A percentile compares a stretch with the other conserved stretches of the same genome.
These are phyloP conservation scores for Chiloscyllium punctatum DNA, from an alignment of 2,797 vertebrate genomes.

Conservation along the genomic window DNA sequence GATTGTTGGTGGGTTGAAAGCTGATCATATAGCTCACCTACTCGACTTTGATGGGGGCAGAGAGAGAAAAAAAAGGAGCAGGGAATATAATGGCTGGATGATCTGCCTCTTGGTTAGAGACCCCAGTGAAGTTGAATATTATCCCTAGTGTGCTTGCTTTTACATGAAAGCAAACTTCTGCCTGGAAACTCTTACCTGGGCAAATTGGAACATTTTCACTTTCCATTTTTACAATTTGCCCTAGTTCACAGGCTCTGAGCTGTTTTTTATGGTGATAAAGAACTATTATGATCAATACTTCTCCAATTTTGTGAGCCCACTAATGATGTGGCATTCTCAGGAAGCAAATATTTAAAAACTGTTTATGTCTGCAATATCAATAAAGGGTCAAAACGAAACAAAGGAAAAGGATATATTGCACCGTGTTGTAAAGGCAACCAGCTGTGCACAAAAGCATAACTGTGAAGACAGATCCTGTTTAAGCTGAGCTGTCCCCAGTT, in stretches of 20 bases:
- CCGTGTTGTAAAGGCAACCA: background rate
- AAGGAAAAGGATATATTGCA: background rate
- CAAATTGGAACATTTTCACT: background rate
- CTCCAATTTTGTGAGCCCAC: background rate
- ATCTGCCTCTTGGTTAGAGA: background rate
- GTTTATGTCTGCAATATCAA: background rate
- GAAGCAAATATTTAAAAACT: background rate
- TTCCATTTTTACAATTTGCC: background rate
- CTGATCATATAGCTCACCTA: background rate
- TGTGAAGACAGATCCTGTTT: background rate
- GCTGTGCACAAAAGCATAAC: background rate
- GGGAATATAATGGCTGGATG: background rate
- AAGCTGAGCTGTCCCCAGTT: background rate
- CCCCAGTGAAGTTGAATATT: background rate
- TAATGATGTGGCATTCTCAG: background rate
- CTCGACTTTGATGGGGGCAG: background rate
- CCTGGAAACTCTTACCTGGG: background rate
- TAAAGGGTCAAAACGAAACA: background rate
- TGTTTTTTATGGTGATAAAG: background rate
- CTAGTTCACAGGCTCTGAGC: background rate
- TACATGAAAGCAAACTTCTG: background rate
- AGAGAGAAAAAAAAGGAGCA: background rate
- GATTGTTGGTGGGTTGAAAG: background rate
- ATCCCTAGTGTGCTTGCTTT: background rate
- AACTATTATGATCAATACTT: too few species aligned